A percentile compares a stretch with the other conserved stretches of the same genome.
Evolutionary conservation across 2,888 invertebrate species (phyloP).

Genomic region (Apamea monoglypha): DNA sequence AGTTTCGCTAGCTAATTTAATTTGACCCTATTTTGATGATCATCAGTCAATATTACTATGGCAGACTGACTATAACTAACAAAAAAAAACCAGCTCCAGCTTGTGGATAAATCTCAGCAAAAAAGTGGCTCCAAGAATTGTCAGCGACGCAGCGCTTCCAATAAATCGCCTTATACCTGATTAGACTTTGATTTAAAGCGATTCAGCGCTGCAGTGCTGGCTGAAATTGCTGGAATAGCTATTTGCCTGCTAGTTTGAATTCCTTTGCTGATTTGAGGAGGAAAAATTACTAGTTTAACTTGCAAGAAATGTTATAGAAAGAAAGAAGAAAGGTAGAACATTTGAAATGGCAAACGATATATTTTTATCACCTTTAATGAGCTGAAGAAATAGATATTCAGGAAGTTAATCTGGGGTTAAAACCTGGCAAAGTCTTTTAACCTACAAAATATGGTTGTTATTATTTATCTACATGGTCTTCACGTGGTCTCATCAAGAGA

Average conservation of each 20-base stretch:
- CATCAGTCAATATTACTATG: background rate
- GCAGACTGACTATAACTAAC: background rate
- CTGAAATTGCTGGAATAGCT: conserved; percentile 47
- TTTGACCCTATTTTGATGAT: too few species aligned
- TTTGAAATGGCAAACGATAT: background rate
- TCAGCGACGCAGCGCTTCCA: conserved; percentile 53
- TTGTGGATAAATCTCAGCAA: conserved; percentile 23
- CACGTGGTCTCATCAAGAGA: too few species aligned
- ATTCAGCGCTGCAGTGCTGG: conserved; percentile 51
- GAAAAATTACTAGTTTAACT: conserved; percentile 38
- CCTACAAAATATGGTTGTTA: too few species aligned
- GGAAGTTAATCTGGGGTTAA: background rate
- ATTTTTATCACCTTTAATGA: background rate
- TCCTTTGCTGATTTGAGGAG: conserved; percentile 33
- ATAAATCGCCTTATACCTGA: conserved; percentile 63
- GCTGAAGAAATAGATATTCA: too few species aligned
- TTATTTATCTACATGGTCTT: too few species aligned
- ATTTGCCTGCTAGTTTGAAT: conserved; percentile 42
- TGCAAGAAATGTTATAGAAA: conserved; percentile 18
- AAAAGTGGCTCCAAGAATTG: conserved; percentile 42
- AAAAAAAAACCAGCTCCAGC: background rate
- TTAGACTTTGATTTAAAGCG: conserved; percentile 65
- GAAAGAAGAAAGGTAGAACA: background rate
- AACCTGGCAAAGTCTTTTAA: too few species aligned
- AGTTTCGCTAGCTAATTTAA: background rate